These are phyloP conservation scores for Pheosia tremula DNA, from an alignment of 2,888 invertebrate genomes.

Conservation along the genomic window DNA sequence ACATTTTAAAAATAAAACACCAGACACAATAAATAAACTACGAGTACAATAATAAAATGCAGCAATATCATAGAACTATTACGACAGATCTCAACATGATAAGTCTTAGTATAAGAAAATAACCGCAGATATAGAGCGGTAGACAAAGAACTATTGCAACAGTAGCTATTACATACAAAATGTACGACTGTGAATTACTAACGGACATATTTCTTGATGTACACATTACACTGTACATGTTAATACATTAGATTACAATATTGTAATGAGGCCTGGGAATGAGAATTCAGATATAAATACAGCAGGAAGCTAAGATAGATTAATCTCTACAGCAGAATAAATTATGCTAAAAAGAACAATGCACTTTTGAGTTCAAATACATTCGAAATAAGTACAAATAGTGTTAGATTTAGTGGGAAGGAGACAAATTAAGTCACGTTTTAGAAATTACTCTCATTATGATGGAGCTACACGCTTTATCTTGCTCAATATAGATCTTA, in stretches of 20 bases:
- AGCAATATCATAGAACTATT: neutral
- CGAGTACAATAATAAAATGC: neutral
- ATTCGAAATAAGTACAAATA: slow-evolving; percentile 13
- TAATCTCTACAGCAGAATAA: slow-evolving; percentile 19
- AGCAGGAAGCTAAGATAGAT: slow-evolving; percentile 13
- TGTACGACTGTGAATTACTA: slow-evolving; percentile 46
- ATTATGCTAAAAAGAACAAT: slow-evolving; percentile 20
- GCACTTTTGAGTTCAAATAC: slow-evolving; percentile 13
- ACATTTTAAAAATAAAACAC: neutral
- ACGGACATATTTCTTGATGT: slow-evolving; percentile 36
- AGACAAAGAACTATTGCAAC: slow-evolving; percentile 21
- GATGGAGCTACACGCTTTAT: neutral
- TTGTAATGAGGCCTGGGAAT: slow-evolving; percentile 45
- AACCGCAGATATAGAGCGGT: slow-evolving; percentile 32
- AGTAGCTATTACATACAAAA: slow-evolving; percentile 27
- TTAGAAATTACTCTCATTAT: neutral
- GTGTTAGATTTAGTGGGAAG: slow-evolving; percentile 5
- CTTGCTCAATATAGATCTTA: slow-evolving; percentile 19
- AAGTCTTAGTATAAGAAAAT: slow-evolving; percentile 13
- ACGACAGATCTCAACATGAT: slow-evolving; percentile 4
- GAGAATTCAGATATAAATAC: slow-evolving; percentile 32
- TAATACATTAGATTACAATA: slow-evolving; percentile 41
- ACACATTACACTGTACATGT: slow-evolving; percentile 31
- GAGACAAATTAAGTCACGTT: slow-evolving; percentile 5
- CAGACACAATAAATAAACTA: neutral